Evolutionary conservation across 2,113 vertebrate species (phyloP).

Genomic region (Paralichthys olivaceus): DNA sequence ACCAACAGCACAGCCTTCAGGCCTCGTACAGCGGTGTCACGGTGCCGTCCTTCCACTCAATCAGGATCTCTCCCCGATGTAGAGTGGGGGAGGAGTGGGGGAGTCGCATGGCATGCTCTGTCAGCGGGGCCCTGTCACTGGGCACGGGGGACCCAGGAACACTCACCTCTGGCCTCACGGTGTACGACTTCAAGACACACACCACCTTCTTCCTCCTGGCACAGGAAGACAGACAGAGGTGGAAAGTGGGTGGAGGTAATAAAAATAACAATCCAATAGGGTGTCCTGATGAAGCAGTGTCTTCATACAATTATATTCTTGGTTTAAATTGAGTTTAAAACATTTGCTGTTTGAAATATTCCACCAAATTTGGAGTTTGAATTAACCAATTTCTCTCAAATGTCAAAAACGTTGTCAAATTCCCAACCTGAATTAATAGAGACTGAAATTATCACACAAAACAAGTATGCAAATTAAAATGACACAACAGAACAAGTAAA

Average conservation of each 20-base stretch:
- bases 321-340: not conserved
- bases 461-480: not conserved
- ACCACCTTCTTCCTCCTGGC: slow-evolving; percentile 86
- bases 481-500: too few relatives aligned
- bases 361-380: not conserved
- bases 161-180: slow-evolving; percentile 62
- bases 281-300: too few relatives aligned
- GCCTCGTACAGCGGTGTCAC: slow-evolving; percentile 87
- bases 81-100: slow-evolving; percentile 79
- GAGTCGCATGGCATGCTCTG: slow-evolving; percentile 69
- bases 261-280: too few relatives aligned
- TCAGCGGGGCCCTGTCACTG: slow-evolving; percentile 78
- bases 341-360: not conserved
- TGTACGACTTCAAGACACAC: slow-evolving; percentile 82
- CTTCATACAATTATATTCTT: not conserved
- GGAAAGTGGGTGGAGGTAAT: not conserved
- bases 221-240: not conserved
- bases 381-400: not conserved
- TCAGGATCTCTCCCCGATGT: slow-evolving; percentile 86
- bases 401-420: not conserved
- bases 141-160: slow-evolving; percentile 75
- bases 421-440: not conserved
- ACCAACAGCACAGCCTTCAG: slow-evolving; percentile 35
- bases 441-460: not conserved
- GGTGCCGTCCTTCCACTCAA: slow-evolving; percentile 89